phyloP scores from a whole-genome alignment of 2,888 invertebrate genomes.

The Lasioglossum morio region DNA sequence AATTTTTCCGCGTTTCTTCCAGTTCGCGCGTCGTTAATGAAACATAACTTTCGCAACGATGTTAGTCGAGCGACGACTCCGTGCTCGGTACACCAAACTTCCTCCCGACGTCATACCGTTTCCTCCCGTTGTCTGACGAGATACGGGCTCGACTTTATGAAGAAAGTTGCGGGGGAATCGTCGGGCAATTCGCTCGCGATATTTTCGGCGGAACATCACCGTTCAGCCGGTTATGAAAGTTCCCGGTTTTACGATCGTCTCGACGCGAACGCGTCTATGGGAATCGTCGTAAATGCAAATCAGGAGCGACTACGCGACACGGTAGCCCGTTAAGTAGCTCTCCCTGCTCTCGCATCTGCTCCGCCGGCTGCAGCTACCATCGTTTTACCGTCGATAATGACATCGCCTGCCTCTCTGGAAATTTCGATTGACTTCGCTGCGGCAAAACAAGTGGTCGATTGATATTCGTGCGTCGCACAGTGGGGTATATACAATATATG shows the following conservation, averaged over 20 bases:
- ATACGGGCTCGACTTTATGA: conserved; percentile 12
- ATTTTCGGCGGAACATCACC: conserved; percentile 12
- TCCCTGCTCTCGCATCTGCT: background rate
- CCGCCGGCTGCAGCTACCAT: background rate
- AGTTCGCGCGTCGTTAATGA: conserved; percentile 20
- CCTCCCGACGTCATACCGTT: too few species aligned
- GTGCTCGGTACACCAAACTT: background rate
- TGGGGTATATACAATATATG: too few species aligned
- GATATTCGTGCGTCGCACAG: too few species aligned
- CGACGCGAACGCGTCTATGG: background rate
- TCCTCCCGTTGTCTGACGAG: background rate
- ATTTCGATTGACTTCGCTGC: too few species aligned
- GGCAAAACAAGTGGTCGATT: too few species aligned
- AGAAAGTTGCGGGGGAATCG: conserved; percentile 24
- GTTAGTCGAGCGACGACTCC: background rate
- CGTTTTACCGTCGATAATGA: background rate
- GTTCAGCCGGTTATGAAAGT: conserved; percentile 27
- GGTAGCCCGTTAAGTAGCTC: background rate
- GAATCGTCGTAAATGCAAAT: conserved; percentile 29
- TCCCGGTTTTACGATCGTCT: conserved; percentile 25
- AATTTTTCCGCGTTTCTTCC: background rate
- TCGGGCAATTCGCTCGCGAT: conserved; percentile 10
- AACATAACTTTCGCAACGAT: background rate
- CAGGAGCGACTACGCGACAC: background rate
- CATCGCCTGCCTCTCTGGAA: background rate